These are phyloP conservation scores for Phocides pigmalion DNA, from an alignment of 1,140 invertebrate genomes.

Conservation along the genomic window DNA sequence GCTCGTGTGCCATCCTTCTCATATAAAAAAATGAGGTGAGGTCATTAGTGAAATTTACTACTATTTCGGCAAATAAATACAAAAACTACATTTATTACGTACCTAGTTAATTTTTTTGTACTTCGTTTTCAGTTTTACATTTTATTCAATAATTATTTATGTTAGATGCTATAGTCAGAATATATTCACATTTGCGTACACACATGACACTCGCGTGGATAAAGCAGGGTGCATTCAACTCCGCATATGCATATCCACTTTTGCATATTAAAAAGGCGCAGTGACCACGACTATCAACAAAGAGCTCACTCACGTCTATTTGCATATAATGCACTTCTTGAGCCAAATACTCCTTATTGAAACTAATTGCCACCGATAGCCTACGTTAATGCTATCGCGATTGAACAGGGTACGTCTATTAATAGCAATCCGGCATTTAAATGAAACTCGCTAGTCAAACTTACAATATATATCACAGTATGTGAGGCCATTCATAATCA, in stretches of 20 bases:
- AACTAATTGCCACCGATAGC: slow-evolving; percentile 31
- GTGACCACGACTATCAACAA: slow-evolving; percentile 30
- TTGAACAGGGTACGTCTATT: slow-evolving; percentile 5
- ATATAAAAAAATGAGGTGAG: no score
- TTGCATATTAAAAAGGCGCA: slow-evolving; percentile 36
- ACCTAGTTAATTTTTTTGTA: no score
- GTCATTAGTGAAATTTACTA: no score
- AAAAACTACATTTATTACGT: no score
- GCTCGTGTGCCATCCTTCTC: no score
- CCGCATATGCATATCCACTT: slow-evolving; percentile 1
- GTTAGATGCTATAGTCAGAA: no score
- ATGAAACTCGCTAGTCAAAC: slow-evolving; percentile 10
- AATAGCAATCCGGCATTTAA: slow-evolving; percentile 21
- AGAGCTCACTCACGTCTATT: slow-evolving; percentile 34
- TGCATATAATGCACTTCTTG: slow-evolving; percentile 38
- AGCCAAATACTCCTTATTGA: slow-evolving; percentile 34
- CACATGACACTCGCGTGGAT: no score
- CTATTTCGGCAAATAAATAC: no score
- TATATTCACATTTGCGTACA: no score
- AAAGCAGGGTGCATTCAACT: slow-evolving; percentile 6
- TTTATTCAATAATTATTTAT: no score
- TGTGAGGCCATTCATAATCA: slow-evolving; percentile 6
- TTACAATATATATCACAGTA: background rate
- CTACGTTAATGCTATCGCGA: slow-evolving; percentile 5
- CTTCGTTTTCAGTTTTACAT: no score